Percentiles rank a stretch among this genome's conserved stretches.
phyloP scores from a whole-genome alignment of 2,888 invertebrate species.

The Isoperla grammatica region DNA sequence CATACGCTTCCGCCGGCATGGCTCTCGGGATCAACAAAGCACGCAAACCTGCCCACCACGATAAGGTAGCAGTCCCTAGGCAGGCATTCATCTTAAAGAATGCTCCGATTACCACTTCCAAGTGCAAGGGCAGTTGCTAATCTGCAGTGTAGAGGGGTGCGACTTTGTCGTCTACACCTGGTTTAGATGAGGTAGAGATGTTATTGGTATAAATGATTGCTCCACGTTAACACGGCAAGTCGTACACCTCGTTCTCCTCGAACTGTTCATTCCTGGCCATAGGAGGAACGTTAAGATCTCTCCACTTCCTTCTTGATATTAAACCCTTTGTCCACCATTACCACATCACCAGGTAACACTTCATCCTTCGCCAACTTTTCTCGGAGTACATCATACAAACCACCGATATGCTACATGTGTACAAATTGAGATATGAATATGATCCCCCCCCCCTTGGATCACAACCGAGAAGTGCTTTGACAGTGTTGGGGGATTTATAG shows the following conservation, averaged over 20 bases:
- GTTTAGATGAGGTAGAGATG: too few species aligned
- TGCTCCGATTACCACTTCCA: not conserved
- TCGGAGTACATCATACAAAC: conserved; percentile 6
- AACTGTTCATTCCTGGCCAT: conserved; percentile 10
- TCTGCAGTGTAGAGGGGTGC: not conserved
- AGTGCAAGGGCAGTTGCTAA: not conserved
- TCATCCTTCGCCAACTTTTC: not conserved
- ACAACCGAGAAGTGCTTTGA: conserved; percentile 14
- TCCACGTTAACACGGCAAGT: too few species aligned
- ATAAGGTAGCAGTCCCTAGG: too few species aligned
- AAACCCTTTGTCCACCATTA: conserved; percentile 14
- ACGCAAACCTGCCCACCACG: too few species aligned
- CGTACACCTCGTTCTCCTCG: not conserved
- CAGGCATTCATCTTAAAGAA: not conserved
- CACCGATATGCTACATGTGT: conserved; percentile 12
- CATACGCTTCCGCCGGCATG: too few species aligned
- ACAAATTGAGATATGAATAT: conserved; percentile 15
- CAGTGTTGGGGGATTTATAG: conserved; percentile 10
- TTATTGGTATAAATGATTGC: too few species aligned
- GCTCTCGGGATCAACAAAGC: too few species aligned
- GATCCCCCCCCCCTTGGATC: conserved; percentile 8
- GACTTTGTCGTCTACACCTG: not conserved
- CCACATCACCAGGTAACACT: conserved; percentile 7
- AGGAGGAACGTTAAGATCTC: conserved; percentile 9
- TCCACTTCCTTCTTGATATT: conserved; percentile 8